phyloP scores from a whole-genome alignment of 2,113 vertebrate species.

The Brienomyrus longianalis region DNA sequence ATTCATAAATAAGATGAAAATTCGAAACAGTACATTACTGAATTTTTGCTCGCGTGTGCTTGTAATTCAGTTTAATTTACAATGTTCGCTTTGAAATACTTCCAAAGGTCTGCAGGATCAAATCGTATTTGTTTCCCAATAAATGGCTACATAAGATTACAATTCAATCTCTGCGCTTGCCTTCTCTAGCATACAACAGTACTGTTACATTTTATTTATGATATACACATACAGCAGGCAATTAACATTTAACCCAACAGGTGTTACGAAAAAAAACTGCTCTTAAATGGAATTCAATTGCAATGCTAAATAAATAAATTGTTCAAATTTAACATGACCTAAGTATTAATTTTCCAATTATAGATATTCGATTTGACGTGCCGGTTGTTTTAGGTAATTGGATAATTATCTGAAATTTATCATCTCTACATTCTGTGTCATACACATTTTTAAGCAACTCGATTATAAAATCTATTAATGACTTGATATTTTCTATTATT shows the following conservation, averaged over 20 bases:
- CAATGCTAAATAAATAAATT: neutral
- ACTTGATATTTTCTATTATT: neutral
- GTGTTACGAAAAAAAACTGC: neutral
- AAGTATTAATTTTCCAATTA: neutral
- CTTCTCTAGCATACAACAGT: neutral
- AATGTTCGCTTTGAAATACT: neutral
- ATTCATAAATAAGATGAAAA: neutral
- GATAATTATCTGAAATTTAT: neutral
- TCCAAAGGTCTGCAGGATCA: neutral
- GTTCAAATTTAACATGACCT: neutral
- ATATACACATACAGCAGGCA: neutral
- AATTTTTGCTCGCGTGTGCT: neutral
- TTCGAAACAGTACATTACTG: neutral
- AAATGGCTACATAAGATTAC: neutral
- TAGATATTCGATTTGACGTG: neutral
- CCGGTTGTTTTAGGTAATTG: neutral
- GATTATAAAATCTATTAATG: neutral
- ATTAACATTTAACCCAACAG: neutral
- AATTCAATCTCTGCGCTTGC: neutral
- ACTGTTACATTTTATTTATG: neutral
- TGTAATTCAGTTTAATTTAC: neutral
- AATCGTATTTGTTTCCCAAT: neutral
- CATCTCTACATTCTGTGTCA: neutral
- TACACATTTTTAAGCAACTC: neutral
- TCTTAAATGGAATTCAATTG: neutral